Evolutionary conservation across 2,888 invertebrate species (phyloP), one percentile per base, ranked within the genome.

Genomic region (Chrysolina haemoptera): DNA sequence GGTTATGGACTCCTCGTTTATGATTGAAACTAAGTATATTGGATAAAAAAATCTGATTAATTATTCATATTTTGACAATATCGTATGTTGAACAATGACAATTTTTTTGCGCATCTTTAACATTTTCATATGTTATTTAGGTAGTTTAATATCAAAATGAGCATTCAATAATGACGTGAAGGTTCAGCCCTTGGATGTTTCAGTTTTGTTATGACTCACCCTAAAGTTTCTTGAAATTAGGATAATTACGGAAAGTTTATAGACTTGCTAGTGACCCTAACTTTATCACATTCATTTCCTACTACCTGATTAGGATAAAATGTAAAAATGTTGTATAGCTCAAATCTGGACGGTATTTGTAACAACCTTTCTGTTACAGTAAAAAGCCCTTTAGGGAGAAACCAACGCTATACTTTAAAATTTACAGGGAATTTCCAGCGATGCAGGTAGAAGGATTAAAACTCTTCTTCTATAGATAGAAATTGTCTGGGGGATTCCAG

Each of bases 261-360:
- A 20, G 18, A 18, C 43, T 14, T 43, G 14, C 43, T 14, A 14
- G 43, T 43, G 11, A 43, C 5, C 20, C 53, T 53, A 18, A 16
- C 20, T 18, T 18, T 53, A 20, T 20, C 53, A 4, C 18, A 4
- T 20, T 53, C 20, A 53, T 53, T 53, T 16, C 11, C 18, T 18
- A 53, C 53, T 53, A 20, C 10, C 18, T 20, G 18, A 20, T 5
- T 18, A 6, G 5, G 0, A 8, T 35, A 35, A 16, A 14, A 20
- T 53, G 20, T 1, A 53, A 10, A 18, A 53, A 53, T 20, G 10
- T 20, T 20, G 20, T 53, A 20, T 18, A 11, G 18, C 53, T 20
- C 20, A 53, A 18, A 53, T 20, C 53, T 53, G 53, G 53, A 53
- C 53, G 18, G 53, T 53, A 53, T 53, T 53, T 22, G 53, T 20